Evolutionary conservation across 2,113 vertebrate species (phyloP), one percentile per base, ranked within the genome.

Genomic region (Gnathonemus echidnorhynchus): DNA sequence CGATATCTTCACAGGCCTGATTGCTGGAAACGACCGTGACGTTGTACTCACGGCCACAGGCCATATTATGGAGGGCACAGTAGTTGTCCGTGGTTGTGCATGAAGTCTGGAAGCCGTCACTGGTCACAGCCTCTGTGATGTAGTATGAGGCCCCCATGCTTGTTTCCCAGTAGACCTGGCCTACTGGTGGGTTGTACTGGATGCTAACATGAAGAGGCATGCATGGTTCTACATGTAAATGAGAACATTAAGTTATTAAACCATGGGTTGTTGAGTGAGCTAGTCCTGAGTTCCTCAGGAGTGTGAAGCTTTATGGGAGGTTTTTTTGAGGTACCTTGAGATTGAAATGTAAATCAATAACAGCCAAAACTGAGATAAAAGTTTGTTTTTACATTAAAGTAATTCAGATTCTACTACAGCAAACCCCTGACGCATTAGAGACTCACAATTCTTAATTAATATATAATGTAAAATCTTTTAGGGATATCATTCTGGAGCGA

Each of bases 1-100:
- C 92, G 58, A 90, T 15, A 10, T 70, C 86, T n/a, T 89, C 80
- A 88, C 95, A 97, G 42, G 90, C 89, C 0, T 88, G 24, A 90
- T 94, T 96, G 91, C 92, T 89, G 10, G 96, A 95, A 0, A 94
- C 93, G 77, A 96, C 91, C 0, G 50, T 94, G 89, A 96, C 56
- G 62, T 85, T 93, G 91, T 97, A 97, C 1, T 46, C 87, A 85
- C 95, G 93, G 89, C 96, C 93, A 66, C 96, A 97, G 0, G 21
- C 9, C 88, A 97, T 56, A 46, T 88, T 89, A 35, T 93, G 77
- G 31, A 97, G 7, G 27, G 89, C 52, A 74, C 96, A 97, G 86
- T 90, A 91, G 15, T 93, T 95, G 89, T 95, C 94, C 0, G 0
- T 93, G 74, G 94, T 94, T n/a, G 2, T 52, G 88, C 96, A 96